phyloP scores from a whole-genome alignment of 1,140 invertebrate genomes.

The Akabosia matsudoensis region DNA sequence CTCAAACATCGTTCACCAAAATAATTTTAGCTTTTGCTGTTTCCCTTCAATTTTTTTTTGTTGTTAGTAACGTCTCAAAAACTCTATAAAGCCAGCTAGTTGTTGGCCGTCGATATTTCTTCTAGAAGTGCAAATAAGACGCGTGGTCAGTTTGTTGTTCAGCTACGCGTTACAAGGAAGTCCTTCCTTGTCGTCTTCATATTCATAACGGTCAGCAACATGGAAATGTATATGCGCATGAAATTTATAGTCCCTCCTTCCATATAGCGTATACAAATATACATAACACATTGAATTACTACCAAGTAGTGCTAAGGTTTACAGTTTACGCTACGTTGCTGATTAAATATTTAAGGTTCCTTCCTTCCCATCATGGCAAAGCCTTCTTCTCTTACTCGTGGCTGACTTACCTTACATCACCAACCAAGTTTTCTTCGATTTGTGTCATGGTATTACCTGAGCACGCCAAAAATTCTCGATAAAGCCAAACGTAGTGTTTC shows the following conservation, averaged over 20 bases:
- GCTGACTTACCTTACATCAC: neutral
- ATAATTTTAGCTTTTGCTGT: too few relatives aligned
- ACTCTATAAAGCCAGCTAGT: too few relatives aligned
- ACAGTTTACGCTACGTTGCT: neutral
- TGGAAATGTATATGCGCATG: neutral
- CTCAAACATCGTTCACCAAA: too few relatives aligned
- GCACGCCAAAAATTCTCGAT: neutral
- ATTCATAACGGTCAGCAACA: neutral
- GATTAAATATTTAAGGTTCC: neutral
- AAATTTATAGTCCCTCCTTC: neutral
- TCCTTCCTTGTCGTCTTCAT: neutral
- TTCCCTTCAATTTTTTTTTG: too few relatives aligned
- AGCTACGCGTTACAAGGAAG: neutral
- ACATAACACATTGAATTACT: too few relatives aligned
- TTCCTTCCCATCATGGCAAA: neutral
- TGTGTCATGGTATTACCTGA: conserved; percentile 4
- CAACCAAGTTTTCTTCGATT: neutral
- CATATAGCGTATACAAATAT: too few relatives aligned
- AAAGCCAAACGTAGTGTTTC: neutral
- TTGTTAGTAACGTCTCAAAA: neutral
- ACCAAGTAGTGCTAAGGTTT: neutral
- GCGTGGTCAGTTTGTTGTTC: neutral
- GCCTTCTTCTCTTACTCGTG: neutral
- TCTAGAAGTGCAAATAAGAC: neutral
- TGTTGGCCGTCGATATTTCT: neutral